Percentiles rank a stretch among this genome's conserved stretches.
Conservation (phyloP, 2,113 vertebrate genomes). For the Poeciliopsis turrubarensis region DNA sequence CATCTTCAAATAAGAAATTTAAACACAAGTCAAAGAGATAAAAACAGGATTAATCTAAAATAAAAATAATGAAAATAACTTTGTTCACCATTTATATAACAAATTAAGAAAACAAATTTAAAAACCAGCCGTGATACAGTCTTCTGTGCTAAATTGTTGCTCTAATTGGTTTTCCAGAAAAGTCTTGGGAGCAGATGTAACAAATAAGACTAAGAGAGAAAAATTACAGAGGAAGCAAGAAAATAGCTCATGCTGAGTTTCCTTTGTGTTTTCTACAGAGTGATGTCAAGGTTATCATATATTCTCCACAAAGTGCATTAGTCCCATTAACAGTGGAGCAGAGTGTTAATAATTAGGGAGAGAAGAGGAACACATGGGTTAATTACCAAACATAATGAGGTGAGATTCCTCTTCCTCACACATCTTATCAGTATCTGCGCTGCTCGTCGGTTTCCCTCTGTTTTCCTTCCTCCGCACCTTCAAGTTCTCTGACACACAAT, state of each 20-base stretch:
- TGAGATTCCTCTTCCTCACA: slow-evolving; percentile 24
- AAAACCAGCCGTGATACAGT: background rate
- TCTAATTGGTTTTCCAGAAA: background rate
- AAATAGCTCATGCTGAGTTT: slow-evolving; percentile 15
- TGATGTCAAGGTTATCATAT: slow-evolving; percentile 1
- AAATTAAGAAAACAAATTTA: background rate
- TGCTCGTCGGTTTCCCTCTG: background rate
- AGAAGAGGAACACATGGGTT: slow-evolving; percentile 29
- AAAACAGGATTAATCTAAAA: background rate
- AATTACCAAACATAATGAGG: slow-evolving; percentile 58
- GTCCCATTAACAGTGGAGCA: slow-evolving; percentile 41
- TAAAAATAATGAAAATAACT: too few relatives aligned
- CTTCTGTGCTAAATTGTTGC: background rate
- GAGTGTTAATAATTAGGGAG: slow-evolving; percentile 44
- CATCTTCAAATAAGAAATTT: background rate
- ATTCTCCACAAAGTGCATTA: slow-evolving; percentile 19
- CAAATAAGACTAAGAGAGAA: background rate
- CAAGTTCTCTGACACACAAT: background rate
- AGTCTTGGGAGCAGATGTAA: background rate
- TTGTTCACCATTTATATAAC: too few relatives aligned
- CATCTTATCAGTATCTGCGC: slow-evolving; percentile 17
- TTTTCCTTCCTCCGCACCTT: background rate
- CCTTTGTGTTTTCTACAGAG: slow-evolving; percentile 3
- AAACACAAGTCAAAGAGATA: background rate
- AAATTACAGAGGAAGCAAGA: slow-evolving; percentile 7